Base-by-base conservation (phyloP, 2,797 vertebrate genomes). In the Stomatorhinus walkeri region DNA sequence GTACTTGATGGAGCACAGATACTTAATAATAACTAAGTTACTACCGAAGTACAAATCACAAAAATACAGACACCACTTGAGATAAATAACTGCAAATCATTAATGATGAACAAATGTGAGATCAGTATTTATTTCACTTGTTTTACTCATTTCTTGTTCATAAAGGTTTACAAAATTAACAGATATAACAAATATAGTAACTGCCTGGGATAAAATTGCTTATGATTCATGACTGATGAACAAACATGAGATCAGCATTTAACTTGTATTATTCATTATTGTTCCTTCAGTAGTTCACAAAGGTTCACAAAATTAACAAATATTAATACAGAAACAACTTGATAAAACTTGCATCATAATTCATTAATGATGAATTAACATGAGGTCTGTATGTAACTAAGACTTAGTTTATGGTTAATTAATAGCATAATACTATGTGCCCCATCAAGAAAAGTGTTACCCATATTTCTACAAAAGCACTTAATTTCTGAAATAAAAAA, bases 401-500 rank as follows among this genome's bases (percentile, higher is more conserved):
- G 28, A 68, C 28, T 68, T 68, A 68, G 10, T 32, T 68, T 32
- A 12, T 32, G 24, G 28, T 68, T 68, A 68, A 28, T 68, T 68
- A 32, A 68, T 68, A 68, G 24, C 3, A 68, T 68, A 32, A 68
- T 68, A 28, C 24, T 32, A 68, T 16, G 28, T 14, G 24, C 64
- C 28, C 64, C 28, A 2, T 68, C 28, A 68, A 68, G 1, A 36
- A 36, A 68, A 68, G 10, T 68, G 10, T 68, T 36, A 68, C 64
- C 3, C 64, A 40, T 46, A 43, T 85, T 64, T 89, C 14, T 86
- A 68, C 54, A 88, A 91, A 92, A 92, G 88, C 90, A 90, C 92
- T 91, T 92, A 92, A 48, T 92, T 54, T 28, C 86, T 91, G 81
- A 91, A 94, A 93, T 94, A 94, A 95, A 93, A 52, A 88, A 49